phyloP scores from a whole-genome alignment of 37 sponge, comb jelly and placozoan genomes.

The Oscarella lobularis region DNA sequence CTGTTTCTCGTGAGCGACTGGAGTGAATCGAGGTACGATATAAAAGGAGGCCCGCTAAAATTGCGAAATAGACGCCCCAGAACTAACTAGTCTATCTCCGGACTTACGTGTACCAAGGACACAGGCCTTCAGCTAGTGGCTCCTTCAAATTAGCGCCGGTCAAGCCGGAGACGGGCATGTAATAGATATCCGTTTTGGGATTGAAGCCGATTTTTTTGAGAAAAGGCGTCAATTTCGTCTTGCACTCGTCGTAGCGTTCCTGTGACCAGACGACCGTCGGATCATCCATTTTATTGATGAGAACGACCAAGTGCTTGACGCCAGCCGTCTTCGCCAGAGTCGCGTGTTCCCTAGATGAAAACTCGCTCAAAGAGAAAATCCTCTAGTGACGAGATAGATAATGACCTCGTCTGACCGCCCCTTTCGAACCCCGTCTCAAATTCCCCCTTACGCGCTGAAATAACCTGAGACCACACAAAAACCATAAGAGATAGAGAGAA shows the following conservation, averaged over 20 bases:
- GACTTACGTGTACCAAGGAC: constrained; percentile 77
- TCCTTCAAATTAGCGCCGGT: constrained; percentile 82
- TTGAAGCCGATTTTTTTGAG: constrained; percentile 95
- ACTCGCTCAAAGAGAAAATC: background rate
- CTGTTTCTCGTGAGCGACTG: constrained; percentile 57
- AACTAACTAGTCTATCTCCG: background rate
- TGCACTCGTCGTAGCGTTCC: constrained; percentile 88
- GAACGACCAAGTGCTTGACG: constrained; percentile 85
- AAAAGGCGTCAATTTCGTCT: constrained; percentile 77
- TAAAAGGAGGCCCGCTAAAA: constrained; percentile 72
- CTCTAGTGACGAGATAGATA: background rate
- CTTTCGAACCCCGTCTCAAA: constrained; percentile 99
- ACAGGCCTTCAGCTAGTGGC: constrained; percentile 8
- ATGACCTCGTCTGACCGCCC: constrained; percentile 82
- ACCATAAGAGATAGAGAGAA: background rate
- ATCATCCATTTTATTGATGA: constrained; percentile 99
- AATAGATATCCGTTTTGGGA: constrained; percentile 78
- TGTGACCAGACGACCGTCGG: constrained; percentile 84
- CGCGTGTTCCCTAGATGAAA: constrained; percentile 79
- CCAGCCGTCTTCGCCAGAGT: constrained; percentile 97
- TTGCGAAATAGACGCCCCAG: background rate
- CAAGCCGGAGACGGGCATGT: constrained; percentile 91
- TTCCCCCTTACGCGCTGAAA: constrained; percentile 95
- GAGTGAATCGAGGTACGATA: constrained; percentile 72
- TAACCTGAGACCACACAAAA: constrained; percentile 33